phyloP scores from a whole-genome alignment of 2,888 invertebrate species.

The Hydrotaea diabolus region DNA sequence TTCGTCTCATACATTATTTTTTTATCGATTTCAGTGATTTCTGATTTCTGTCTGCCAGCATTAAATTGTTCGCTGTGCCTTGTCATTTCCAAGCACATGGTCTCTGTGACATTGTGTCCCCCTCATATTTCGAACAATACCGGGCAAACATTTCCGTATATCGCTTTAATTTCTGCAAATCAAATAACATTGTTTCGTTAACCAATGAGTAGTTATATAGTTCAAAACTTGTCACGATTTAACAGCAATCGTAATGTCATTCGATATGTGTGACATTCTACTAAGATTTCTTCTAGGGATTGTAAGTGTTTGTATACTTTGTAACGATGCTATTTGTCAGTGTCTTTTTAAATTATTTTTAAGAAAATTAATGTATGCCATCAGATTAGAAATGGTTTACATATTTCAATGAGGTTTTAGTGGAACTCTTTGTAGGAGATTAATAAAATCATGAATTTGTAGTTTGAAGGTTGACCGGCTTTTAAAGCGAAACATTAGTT shows the following conservation, averaged over 20 bases:
- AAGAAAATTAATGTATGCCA: not conserved
- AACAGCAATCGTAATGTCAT: constrained; percentile 2
- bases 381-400: not conserved
- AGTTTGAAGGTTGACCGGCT: too few relatives aligned
- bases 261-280: constrained; percentile 18
- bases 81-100: constrained; percentile 25
- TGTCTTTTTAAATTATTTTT: constrained; percentile 49
- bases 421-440: too few relatives aligned
- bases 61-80: constrained; percentile 13
- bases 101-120: not conserved
- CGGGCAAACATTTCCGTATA: constrained; percentile 51
- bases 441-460: too few relatives aligned
- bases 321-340: constrained; percentile 44
- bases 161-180: constrained; percentile 24
- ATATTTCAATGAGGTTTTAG: too few relatives aligned
- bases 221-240: constrained; percentile 61
- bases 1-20: constrained; percentile 26
- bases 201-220: constrained; percentile 37
- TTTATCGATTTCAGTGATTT: constrained; percentile 5
- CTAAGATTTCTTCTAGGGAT: constrained; percentile 1
- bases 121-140: not conserved
- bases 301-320: constrained; percentile 17
- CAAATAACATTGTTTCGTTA: constrained; percentile 43
- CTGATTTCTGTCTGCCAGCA: not conserved
- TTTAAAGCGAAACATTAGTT: too few relatives aligned